Percentiles rank a stretch among this genome's conserved stretches.
These are phyloP conservation scores for Malthinus flaveolus DNA, from an alignment of 2,888 invertebrate genomes.

Conservation along the genomic window DNA sequence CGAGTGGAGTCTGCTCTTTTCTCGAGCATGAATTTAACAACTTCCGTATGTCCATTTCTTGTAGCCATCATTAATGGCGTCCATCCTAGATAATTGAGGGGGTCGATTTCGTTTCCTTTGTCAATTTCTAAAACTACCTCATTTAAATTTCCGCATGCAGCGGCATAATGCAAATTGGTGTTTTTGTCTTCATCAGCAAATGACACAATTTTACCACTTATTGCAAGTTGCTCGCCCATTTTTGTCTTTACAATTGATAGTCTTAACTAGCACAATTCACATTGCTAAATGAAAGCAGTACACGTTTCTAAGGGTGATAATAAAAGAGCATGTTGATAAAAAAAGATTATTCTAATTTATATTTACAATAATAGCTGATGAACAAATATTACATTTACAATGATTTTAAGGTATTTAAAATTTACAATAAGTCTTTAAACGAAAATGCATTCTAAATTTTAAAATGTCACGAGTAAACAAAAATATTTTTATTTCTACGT, in stretches of 20 bases:
- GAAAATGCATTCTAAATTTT: neutral
- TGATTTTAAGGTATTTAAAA: conserved; percentile 3
- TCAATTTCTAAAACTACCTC: conserved; percentile 34
- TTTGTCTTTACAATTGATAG: too few relatives aligned
- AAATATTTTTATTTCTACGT: conserved; percentile 33
- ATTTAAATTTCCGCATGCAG: conserved; percentile 40
- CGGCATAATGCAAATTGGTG: conserved; percentile 45
- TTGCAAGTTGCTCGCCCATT: neutral
- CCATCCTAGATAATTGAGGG: conserved; percentile 50
- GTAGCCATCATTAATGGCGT: conserved; percentile 53
- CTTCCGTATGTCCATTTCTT: conserved; percentile 42
- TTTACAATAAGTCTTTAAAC: conserved; percentile 9
- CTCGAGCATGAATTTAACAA: conserved; percentile 43
- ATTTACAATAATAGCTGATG: too few relatives aligned
- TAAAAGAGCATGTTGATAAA: too few relatives aligned
- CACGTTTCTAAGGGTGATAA: too few relatives aligned
- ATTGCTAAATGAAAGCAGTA: too few relatives aligned
- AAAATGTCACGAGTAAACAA: neutral
- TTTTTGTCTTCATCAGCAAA: conserved; percentile 48
- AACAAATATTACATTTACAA: conserved; percentile 7
- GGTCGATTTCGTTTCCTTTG: conserved; percentile 40
- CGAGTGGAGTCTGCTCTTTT: conserved; percentile 47
- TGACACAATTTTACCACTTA: neutral
- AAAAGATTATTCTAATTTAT: too few relatives aligned
- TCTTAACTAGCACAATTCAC: too few relatives aligned